These are phyloP conservation scores for Hyperoplus lanceolatus DNA, from an alignment of 2,797 vertebrate genomes.

Conservation along the genomic window DNA sequence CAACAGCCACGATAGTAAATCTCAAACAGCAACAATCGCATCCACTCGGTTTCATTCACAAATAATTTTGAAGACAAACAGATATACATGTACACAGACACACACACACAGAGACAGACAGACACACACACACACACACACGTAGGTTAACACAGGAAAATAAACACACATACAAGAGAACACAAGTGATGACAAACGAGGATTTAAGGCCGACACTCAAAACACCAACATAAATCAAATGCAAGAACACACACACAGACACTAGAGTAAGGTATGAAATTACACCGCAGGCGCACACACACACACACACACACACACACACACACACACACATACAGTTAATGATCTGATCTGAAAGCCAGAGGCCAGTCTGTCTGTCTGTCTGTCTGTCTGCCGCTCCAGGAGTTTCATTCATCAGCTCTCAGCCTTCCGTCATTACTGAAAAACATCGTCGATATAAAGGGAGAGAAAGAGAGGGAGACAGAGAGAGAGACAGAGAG, in stretches of 20 bases:
- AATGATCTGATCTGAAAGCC: constrained; percentile 53
- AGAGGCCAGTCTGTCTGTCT: constrained; percentile 31
- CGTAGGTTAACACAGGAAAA: not conserved
- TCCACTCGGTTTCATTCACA: not conserved
- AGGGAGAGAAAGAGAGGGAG: constrained; percentile 9
- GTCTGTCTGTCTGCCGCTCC: constrained; percentile 45
- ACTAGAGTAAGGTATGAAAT: not conserved
- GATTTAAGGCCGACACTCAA: constrained; percentile 10
- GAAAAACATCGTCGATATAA: constrained; percentile 45
- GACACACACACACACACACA: constrained; percentile 5
- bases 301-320: constrained; percentile 27
- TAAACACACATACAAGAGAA: not conserved
- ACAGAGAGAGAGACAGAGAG: constrained; percentile 18
- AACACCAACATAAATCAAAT: constrained; percentile 1
- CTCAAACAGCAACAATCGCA: not conserved
- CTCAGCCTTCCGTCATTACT: constrained; percentile 52
- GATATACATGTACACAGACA: not conserved
- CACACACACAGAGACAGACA: not conserved
- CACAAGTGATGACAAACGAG: not conserved
- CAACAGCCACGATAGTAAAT: not conserved
- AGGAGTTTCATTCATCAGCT: constrained; percentile 70
- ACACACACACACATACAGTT: constrained; percentile 20
- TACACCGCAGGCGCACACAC: constrained; percentile 8
- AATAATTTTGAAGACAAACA: constrained; percentile 4
- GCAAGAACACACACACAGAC: constrained; percentile 8